Conservation (phyloP, 2,888 invertebrate genomes). For the Volucella inanis region DNA sequence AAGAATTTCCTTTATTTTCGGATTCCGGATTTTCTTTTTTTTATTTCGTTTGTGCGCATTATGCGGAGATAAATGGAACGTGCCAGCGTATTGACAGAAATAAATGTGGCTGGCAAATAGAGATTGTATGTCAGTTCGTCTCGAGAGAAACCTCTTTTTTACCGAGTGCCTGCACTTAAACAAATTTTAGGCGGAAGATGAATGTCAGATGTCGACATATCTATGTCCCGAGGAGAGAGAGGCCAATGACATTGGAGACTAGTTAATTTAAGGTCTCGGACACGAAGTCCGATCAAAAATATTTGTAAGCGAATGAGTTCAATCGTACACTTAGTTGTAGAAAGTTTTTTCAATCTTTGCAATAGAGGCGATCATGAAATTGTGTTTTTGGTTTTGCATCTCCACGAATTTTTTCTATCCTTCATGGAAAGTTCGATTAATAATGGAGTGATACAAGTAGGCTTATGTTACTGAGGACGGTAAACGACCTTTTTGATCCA, state of each 20-base stretch:
- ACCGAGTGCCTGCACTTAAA: neutral
- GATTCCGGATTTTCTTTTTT: neutral
- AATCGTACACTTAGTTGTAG: too few relatives aligned
- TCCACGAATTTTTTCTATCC: too few relatives aligned
- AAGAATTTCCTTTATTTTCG: conserved; percentile 3
- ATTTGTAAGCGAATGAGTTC: too few relatives aligned
- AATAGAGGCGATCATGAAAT: too few relatives aligned
- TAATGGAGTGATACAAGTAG: too few relatives aligned
- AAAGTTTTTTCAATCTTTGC: too few relatives aligned
- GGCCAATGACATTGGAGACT: neutral
- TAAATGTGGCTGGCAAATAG: conserved; percentile 5
- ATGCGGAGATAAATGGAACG: conserved; percentile 17
- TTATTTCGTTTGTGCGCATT: conserved; percentile 5
- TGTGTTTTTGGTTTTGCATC: too few relatives aligned
- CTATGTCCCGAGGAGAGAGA: neutral
- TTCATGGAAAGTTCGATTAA: too few relatives aligned
- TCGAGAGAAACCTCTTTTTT: too few relatives aligned
- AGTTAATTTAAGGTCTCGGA: neutral
- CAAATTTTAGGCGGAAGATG: neutral
- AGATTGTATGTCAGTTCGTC: neutral
- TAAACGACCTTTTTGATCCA: too few relatives aligned
- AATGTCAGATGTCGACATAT: neutral
- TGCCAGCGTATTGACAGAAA: conserved; percentile 24
- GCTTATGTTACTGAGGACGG: too few relatives aligned
- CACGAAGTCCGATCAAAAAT: too few relatives aligned